Conservation (phyloP, 2,888 invertebrate genomes). For the Mythimna pallens region DNA sequence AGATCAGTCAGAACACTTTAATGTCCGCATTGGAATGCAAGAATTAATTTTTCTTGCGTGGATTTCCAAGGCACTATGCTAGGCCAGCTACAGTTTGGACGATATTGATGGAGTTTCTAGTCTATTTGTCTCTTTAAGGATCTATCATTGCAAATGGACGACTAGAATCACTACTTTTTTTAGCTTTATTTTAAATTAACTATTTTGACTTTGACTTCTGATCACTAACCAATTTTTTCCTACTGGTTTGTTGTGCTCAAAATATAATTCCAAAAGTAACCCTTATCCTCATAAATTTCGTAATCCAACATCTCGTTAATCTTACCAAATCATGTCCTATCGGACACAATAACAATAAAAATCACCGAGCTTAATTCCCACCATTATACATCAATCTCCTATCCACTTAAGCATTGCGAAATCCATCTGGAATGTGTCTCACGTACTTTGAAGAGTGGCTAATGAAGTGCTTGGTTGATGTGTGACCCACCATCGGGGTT, state of each 20-base stretch:
- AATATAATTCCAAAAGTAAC: neutral
- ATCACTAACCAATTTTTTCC: neutral
- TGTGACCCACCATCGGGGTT: conserved; percentile 82
- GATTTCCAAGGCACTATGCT: conserved; percentile 14
- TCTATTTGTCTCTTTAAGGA: too few relatives aligned
- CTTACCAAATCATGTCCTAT: conserved; percentile 56
- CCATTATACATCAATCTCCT: conserved; percentile 86
- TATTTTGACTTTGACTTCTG: neutral
- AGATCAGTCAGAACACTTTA: neutral
- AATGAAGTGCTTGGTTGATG: conserved; percentile 87
- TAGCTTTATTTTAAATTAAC: too few relatives aligned
- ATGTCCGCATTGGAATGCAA: neutral
- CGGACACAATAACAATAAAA: conserved; percentile 66
- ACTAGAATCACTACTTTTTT: too few relatives aligned
- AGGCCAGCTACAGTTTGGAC: neutral
- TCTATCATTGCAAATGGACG: too few relatives aligned
- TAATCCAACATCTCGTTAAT: conserved; percentile 63
- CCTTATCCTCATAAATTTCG: conserved; percentile 5
- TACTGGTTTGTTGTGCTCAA: neutral
- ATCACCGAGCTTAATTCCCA: conserved; percentile 74
- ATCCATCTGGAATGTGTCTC: conserved; percentile 84
- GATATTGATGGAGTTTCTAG: neutral
- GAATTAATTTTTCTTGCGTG: neutral
- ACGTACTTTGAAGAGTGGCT: conserved; percentile 81
- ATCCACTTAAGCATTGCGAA: conserved; percentile 81